Evolutionary conservation across 2,113 vertebrate genomes (phyloP).

Genomic region (Corynorhinus townsendii): DNA sequence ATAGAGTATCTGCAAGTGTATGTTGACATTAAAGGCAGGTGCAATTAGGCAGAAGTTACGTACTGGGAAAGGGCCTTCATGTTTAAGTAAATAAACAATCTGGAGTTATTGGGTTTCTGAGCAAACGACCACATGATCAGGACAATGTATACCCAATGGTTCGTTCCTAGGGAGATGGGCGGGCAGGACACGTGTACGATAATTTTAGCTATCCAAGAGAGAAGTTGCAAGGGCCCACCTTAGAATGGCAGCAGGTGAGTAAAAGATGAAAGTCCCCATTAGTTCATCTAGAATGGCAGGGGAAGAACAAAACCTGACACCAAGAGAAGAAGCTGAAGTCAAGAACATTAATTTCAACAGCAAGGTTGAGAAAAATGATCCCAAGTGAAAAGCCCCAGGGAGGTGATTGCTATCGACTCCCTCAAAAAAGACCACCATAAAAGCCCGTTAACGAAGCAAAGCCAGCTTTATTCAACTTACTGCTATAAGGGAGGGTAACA

Average conservation of each 20-base stretch:
- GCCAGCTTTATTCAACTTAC: not conserved
- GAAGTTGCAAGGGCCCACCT: not conserved
- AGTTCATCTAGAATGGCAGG: not conserved
- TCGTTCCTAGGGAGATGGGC: too few species aligned
- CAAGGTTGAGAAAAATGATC: not conserved
- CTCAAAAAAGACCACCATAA: not conserved
- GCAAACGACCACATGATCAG: not conserved
- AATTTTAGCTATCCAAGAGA: not conserved
- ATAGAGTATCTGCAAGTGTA: not conserved
- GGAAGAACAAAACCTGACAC: not conserved
- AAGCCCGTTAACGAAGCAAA: not conserved
- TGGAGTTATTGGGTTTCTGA: not conserved
- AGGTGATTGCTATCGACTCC: not conserved
- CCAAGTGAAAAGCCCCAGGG: not conserved
- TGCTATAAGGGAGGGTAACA: not conserved
- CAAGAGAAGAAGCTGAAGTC: not conserved
- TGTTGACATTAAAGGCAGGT: not conserved
- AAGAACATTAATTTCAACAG: not conserved
- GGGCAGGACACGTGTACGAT: not conserved
- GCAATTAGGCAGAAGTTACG: not conserved
- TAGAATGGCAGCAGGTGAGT: not conserved
- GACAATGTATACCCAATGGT: not conserved
- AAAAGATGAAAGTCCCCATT: not conserved
- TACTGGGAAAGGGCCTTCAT: not conserved
- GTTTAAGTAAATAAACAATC: not conserved